Conservation (phyloP, 64 coral and sea anemone species). For the Stylophora pistillata region DNA sequence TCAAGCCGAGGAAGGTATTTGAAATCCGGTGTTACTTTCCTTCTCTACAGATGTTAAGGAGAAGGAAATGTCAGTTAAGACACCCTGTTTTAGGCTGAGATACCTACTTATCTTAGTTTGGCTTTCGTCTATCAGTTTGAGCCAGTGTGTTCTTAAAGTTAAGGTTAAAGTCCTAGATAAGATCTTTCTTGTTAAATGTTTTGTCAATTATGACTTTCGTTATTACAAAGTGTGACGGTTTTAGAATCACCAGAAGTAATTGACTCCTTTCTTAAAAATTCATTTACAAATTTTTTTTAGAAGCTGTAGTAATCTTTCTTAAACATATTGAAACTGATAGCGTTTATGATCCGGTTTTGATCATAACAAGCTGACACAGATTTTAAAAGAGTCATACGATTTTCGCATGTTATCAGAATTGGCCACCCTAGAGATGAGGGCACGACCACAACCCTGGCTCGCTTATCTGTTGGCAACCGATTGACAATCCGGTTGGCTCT, state of each 20-base stretch:
- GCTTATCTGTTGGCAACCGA: neutral
- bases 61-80: neutral
- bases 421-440: neutral
- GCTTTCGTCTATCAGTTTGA: conserved; percentile 10
- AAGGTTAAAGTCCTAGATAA: neutral
- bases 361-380: too few relatives aligned
- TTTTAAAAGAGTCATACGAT: neutral
- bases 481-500: neutral
- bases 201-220: neutral
- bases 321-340: too few relatives aligned
- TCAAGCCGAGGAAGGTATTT: neutral
- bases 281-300: neutral
- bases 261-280: neutral
- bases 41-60: neutral
- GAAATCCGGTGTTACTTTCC: neutral
- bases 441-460: neutral
- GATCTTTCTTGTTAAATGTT: conserved; percentile 25
- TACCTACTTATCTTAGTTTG: neutral
- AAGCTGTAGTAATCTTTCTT: too few relatives aligned
- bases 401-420: neutral
- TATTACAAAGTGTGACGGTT: neutral
- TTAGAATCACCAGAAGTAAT: neutral
- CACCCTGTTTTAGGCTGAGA: neutral
- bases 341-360: too few relatives aligned
- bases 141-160: neutral